These are phyloP conservation scores for Halcyon malimbica DNA, from an alignment of 2,113 vertebrate genomes.

Conservation along the genomic window DNA sequence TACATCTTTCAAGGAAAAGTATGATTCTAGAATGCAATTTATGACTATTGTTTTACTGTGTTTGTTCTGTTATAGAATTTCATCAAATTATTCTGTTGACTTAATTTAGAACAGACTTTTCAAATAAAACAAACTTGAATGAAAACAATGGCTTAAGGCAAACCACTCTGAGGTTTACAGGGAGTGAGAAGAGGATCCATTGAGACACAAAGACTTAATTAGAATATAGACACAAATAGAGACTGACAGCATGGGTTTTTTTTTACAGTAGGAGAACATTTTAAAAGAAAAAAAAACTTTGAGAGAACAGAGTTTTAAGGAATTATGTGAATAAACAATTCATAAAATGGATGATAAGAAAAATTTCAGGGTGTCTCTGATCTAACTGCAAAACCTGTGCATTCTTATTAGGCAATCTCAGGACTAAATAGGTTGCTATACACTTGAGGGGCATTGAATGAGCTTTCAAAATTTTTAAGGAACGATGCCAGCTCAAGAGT, in stretches of 20 bases:
- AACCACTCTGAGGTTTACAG: background rate
- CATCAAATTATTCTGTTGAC: background rate
- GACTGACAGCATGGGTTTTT: background rate
- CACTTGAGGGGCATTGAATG: background rate
- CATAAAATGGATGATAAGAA: background rate
- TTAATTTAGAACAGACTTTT: background rate
- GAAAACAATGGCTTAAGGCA: background rate
- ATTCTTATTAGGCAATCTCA: background rate
- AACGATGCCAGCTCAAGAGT: background rate
- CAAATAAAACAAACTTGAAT: background rate
- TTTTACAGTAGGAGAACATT: background rate
- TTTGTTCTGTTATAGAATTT: background rate
- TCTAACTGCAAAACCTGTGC: background rate
- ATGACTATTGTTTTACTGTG: background rate
- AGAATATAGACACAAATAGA: background rate
- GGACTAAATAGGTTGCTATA: background rate
- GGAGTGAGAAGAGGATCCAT: background rate
- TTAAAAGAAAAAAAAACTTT: background rate
- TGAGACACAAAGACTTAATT: background rate
- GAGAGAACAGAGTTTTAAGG: background rate
- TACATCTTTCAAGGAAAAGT: background rate
- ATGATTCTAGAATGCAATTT: background rate
- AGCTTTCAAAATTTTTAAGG: background rate
- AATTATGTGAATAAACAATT: background rate
- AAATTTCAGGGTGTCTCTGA: accelerated